phyloP scores from a whole-genome alignment of 1,140 invertebrate species.

The Drosophila navojoa region DNA sequence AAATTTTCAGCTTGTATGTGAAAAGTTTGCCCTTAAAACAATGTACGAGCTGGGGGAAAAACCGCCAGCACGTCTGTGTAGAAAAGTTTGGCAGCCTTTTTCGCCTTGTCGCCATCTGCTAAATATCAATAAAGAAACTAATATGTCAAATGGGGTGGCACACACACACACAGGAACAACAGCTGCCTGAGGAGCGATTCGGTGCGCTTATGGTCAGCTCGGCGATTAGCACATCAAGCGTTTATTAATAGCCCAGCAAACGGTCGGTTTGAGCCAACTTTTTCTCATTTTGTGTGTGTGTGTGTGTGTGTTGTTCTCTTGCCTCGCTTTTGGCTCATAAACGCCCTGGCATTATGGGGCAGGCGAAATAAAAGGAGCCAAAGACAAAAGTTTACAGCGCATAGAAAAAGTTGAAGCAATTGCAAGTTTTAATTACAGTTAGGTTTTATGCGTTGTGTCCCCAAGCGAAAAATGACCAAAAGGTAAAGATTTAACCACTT shows the following conservation, averaged over 20 bases:
- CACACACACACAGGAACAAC: constrained; percentile 24
- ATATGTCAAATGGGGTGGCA: constrained; percentile 59
- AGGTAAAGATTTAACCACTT: constrained; percentile 41
- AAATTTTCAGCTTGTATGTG: constrained; percentile 55
- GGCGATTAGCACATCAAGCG: constrained; percentile 76
- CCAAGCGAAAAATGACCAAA: constrained; percentile 23
- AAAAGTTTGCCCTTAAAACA: constrained; percentile 56
- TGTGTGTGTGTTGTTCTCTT: too few relatives aligned
- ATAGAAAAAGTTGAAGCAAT: constrained; percentile 67
- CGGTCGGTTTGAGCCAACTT: constrained; percentile 39
- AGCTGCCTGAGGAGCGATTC: constrained; percentile 45
- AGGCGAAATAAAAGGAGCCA: constrained; percentile 45
- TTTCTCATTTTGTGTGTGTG: background rate
- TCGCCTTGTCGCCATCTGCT: constrained; percentile 58
- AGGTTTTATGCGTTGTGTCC: constrained; percentile 44
- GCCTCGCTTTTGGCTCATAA: constrained; percentile 32
- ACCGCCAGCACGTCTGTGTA: constrained; percentile 27
- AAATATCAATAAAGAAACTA: constrained; percentile 77
- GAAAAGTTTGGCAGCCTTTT: constrained; percentile 43
- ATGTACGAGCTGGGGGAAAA: constrained; percentile 23
- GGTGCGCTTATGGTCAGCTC: constrained; percentile 35
- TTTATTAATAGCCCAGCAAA: constrained; percentile 70
- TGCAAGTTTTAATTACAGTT: constrained; percentile 72
- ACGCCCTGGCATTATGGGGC: constrained; percentile 54
- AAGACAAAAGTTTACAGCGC: constrained; percentile 71